A percentile compares a stretch with the other conserved stretches of the same genome.
phyloP scores from a whole-genome alignment of 2,113 vertebrate genomes.

The Nothoprocta perdicaria region DNA sequence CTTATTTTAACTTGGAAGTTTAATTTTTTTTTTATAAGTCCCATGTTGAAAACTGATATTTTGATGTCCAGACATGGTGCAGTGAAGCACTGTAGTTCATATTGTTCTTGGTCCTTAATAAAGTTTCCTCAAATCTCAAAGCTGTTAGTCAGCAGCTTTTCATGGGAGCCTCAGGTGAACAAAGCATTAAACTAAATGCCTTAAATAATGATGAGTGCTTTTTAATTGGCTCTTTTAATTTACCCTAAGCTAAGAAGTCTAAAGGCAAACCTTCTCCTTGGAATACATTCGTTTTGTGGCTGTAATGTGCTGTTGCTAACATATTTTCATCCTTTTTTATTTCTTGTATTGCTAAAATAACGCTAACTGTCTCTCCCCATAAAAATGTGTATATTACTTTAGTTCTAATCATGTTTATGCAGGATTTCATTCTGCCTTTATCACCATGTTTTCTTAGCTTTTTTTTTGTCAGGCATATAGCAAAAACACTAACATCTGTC shows the following conservation, averaged over 20 bases:
- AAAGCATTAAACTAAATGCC: background rate
- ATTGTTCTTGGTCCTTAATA: background rate
- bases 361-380: background rate
- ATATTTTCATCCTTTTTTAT: background rate
- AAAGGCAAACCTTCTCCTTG: conserved; percentile 9
- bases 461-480: background rate
- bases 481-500: background rate
- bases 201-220: conserved; percentile 30
- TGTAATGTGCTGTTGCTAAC: conserved; percentile 4
- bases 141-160: conserved; percentile 1
- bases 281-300: background rate
- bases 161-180: background rate
- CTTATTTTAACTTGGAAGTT: background rate
- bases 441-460: background rate
- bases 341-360: background rate
- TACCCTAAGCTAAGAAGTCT: background rate
- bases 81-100: background rate
- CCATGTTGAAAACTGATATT: background rate
- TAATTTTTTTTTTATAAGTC: background rate
- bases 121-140: background rate
- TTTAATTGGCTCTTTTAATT: background rate
- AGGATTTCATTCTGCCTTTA: background rate
- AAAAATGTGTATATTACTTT: background rate
- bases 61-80: background rate
- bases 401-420: background rate